Conservation (phyloP, 1,140 invertebrate species). For the Euura saliciscinereae region DNA sequence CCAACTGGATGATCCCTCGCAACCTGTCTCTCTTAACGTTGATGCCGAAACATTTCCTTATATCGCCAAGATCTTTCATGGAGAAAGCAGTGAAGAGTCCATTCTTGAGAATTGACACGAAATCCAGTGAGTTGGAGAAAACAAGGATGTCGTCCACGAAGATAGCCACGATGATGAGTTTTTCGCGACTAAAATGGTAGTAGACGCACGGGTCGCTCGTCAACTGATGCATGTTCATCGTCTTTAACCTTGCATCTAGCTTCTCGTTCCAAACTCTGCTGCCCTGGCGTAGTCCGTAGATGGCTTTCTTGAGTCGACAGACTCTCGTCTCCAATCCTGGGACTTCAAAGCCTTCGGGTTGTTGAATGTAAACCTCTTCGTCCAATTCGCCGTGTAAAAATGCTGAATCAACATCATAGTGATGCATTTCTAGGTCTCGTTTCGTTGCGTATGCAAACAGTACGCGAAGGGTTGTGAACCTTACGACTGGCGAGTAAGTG, state of each 20-base stretch:
- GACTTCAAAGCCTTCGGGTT: no score
- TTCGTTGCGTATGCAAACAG: slow-evolving; percentile 22
- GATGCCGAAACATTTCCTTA: not conserved
- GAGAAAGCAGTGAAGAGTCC: not conserved
- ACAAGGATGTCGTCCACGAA: no score
- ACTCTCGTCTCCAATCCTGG: no score
- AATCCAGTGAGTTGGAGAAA: not conserved
- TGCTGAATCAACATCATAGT: slow-evolving; percentile 35
- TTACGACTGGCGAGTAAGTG: slow-evolving; percentile 38
- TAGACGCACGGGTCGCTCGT: no score
- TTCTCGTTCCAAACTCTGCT: slow-evolving; percentile 41
- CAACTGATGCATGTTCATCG: no score
- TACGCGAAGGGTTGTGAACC: slow-evolving; percentile 25
- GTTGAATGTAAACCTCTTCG: no score
- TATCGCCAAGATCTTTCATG: not conserved
- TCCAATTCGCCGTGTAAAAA: slow-evolving; percentile 47
- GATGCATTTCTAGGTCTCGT: no score
- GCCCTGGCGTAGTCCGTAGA: slow-evolving; percentile 51
- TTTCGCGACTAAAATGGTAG: no score
- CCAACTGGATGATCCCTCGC: not conserved
- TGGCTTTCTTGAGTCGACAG: no score
- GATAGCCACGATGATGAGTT: no score
- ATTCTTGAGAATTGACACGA: not conserved
- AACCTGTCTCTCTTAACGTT: not conserved
- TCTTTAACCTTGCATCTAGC: not conserved